A percentile compares a stretch with the other conserved stretches of the same genome.
Evolutionary conservation across 1,140 invertebrate genomes (phyloP).

Genomic region (Lepeophtheirus salmonis): DNA sequence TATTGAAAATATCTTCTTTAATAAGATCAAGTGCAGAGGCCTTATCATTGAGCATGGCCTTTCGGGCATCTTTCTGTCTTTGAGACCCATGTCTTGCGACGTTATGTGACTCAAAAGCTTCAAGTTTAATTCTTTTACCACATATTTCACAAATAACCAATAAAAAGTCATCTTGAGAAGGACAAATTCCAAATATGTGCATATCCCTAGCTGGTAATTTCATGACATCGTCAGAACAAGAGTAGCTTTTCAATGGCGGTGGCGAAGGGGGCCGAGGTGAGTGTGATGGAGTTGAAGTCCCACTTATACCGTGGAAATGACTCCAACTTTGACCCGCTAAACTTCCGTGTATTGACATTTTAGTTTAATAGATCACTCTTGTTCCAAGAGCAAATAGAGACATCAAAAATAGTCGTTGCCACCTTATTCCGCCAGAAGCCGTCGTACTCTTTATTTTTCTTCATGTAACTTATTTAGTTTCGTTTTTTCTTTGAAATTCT

Average conservation of each 20-base stretch:
- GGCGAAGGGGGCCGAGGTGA: slow-evolving; percentile 1
- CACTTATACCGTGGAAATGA: neutral
- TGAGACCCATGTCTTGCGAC: neutral
- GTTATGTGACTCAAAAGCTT: slow-evolving; percentile 13
- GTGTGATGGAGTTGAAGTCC: neutral
- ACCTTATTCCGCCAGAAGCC: too few relatives aligned
- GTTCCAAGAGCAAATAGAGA: too few relatives aligned
- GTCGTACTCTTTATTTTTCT: too few relatives aligned
- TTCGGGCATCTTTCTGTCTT: neutral
- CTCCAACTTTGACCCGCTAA: neutral
- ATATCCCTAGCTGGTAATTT: slow-evolving; percentile 17
- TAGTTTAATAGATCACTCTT: neutral
- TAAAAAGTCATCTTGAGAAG: slow-evolving; percentile 8
- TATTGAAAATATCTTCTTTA: neutral
- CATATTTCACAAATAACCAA: slow-evolving; percentile 6
- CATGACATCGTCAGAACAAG: slow-evolving; percentile 13
- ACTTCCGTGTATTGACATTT: neutral
- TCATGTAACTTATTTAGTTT: too few relatives aligned
- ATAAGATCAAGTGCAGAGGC: neutral
- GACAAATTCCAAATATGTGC: slow-evolving; percentile 13
- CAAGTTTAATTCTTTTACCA: neutral
- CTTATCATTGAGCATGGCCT: neutral
- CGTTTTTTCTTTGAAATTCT: too few relatives aligned
- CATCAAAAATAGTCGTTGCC: too few relatives aligned
- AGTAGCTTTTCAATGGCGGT: neutral